Evolutionary conservation across 2,113 vertebrate genomes (phyloP), one percentile per base, ranked within the genome.

Genomic region (Lagopus muta): DNA sequence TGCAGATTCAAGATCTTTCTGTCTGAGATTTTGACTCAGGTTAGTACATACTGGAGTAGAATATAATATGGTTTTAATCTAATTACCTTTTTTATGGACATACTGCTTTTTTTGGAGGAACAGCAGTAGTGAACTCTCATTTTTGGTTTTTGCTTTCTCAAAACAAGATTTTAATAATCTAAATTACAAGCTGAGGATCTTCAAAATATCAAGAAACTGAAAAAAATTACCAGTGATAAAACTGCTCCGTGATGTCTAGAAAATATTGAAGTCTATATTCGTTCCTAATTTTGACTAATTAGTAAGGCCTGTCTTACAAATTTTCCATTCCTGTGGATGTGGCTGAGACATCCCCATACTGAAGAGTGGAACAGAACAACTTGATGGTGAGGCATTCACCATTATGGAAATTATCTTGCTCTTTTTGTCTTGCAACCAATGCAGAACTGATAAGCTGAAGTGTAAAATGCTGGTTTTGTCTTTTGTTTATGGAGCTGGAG

Each of bases 221-320:
- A 89, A 50, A 82, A 36, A 75, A 60, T 30, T 9, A 1, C 11
- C 19, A 62, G 5, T 61, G 32, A 25, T 57, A 2, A 8, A 73
- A 45, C 43, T 65, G 11, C 3, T 5, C 8, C 1, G 0, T 52
- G 15, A 27, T 65, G 0, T 27, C 20, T 61, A 40, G 48, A 75
- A 87, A 69, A 4, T 9, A 61, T 38, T 40, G 30, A 82, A 70
- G 3, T 13, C 32, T 69, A 2, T 3, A 42, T 40, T 88, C 32
- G 25, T 27, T 34, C 27, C 11, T 12, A 36, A 8, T 50, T 62
- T 27, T 8, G 17, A 5, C 4, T 28, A 54, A 62, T 20, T 28
- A 36, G 3, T 30, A 78, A 52, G 18, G 5, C 78, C 18, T 82
- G 17, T 61, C 64, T 45, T 54, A 19, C 7, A n/a, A 50, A 36